phyloP scores from a whole-genome alignment of 2,113 vertebrate genomes.

The Grammomys surdaster region DNA sequence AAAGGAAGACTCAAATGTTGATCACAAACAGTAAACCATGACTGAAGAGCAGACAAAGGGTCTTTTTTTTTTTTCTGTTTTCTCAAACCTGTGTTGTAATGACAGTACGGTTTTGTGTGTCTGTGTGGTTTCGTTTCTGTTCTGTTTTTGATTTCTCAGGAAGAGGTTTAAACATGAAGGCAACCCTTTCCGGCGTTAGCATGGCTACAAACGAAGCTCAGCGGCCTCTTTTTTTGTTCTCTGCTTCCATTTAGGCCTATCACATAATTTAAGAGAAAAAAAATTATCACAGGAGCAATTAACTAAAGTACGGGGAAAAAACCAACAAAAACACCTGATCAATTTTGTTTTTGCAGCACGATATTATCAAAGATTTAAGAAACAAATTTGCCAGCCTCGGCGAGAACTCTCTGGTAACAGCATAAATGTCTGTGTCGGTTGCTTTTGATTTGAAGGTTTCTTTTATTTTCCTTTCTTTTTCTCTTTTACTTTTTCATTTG shows the following conservation, averaged over 20 bases:
- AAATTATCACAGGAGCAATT: constrained; percentile 83
- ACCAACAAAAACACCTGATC: constrained; percentile 82
- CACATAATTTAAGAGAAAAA: constrained; percentile 85
- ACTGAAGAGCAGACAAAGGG: constrained; percentile 73
- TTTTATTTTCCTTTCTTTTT: constrained; percentile 82
- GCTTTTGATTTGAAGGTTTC: constrained; percentile 88
- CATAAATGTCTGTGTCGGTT: constrained; percentile 90
- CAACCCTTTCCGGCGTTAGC: constrained; percentile 85
- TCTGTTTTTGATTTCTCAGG: constrained; percentile 84
- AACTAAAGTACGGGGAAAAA: constrained; percentile 86
- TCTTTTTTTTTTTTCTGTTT: constrained; percentile 73
- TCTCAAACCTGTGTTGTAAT: constrained; percentile 76
- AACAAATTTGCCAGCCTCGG: constrained; percentile 90
- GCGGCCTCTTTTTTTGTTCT: constrained; percentile 84
- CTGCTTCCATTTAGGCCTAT: constrained; percentile 87
- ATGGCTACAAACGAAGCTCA: constrained; percentile 86
- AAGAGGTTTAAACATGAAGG: constrained; percentile 93
- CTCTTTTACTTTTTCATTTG: constrained; percentile 87
- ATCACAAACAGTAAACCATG: constrained; percentile 34
- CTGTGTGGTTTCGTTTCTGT: constrained; percentile 84
- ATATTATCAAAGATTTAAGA: constrained; percentile 93
- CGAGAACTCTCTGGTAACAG: constrained; percentile 91
- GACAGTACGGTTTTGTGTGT: constrained; percentile 79
- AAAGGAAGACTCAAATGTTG: constrained; percentile 72
- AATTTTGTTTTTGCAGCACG: constrained; percentile 91